Conservation (phyloP, 1,140 invertebrate genomes). For the Pseudomyrmex concolor region DNA sequence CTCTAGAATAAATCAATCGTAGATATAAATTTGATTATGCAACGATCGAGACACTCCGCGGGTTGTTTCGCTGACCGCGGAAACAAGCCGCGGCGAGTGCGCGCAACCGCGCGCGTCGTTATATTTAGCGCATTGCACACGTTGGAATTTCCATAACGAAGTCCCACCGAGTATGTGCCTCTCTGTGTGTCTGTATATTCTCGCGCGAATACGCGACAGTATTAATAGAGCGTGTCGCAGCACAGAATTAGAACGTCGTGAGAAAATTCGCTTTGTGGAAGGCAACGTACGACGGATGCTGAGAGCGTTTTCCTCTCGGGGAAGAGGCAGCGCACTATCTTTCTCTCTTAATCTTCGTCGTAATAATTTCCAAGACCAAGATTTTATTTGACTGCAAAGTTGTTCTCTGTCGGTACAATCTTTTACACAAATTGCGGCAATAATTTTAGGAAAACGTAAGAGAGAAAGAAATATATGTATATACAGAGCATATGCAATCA, state of each 20-base stretch:
- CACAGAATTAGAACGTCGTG: conserved; percentile 43
- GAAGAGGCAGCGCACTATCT: not conserved
- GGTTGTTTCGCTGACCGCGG: conserved; percentile 39
- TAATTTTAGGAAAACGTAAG: not conserved
- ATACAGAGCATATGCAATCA: conserved; percentile 7
- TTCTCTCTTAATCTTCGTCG: not conserved
- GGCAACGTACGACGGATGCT: not conserved
- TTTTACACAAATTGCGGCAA: conserved; percentile 25
- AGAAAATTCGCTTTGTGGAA: conserved; percentile 21
- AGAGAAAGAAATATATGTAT: conserved; percentile 7
- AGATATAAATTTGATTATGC: conserved; percentile 43
- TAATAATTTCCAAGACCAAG: not conserved
- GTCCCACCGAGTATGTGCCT: conserved; percentile 5
- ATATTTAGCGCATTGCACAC: conserved; percentile 59
- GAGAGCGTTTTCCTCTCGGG: not conserved
- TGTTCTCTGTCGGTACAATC: not conserved
- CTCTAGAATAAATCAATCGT: conserved; percentile 19
- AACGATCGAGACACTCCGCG: conserved; percentile 34
- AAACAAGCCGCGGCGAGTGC: not conserved
- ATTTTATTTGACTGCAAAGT: conserved; percentile 1
- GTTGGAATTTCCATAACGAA: conserved; percentile 53
- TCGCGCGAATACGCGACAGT: not conserved
- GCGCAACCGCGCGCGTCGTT: not conserved
- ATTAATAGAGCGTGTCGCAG: conserved; percentile 54
- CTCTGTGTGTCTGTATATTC: conserved; percentile 4